phyloP scores from a whole-genome alignment of 2,113 vertebrate species.

The Pelobates fuscus region DNA sequence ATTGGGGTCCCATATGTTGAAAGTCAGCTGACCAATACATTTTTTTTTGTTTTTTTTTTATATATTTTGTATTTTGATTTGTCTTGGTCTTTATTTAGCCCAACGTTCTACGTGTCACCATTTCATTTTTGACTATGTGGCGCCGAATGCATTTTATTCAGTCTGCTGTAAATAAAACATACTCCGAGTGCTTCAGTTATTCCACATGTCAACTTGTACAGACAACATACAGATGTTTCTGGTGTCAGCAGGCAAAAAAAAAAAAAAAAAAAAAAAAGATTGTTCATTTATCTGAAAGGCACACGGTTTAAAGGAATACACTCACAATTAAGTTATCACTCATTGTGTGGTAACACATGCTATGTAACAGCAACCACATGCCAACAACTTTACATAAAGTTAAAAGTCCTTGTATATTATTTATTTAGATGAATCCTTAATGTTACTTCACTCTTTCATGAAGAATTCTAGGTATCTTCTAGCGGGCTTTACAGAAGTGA shows the following conservation, averaged over 20 bases:
- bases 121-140: slow-evolving; percentile 14
- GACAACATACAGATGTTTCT: slow-evolving; percentile 37
- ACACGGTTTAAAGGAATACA: not conserved
- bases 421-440: no score
- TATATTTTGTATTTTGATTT: not conserved
- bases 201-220: slow-evolving; percentile 22
- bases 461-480: no score
- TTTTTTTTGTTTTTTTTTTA: not conserved
- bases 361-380: no score
- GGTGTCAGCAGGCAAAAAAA: slow-evolving; percentile 1
- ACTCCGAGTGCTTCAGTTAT: not conserved
- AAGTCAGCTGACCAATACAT: not conserved
- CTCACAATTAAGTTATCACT: no score
- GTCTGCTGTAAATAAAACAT: no score
- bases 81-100: not conserved
- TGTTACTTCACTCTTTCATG: no score
- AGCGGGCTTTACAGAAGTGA: no score
- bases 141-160: not conserved
- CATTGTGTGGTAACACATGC: no score
- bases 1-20: not conserved
- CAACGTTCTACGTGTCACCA: slow-evolving; percentile 23
- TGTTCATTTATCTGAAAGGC: not conserved
- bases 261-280: not conserved
- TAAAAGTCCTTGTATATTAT: no score
- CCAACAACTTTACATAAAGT: no score